Base-by-base conservation (phyloP, 1,140 invertebrate genomes). In the Phenacoccus solenopsis region DNA sequence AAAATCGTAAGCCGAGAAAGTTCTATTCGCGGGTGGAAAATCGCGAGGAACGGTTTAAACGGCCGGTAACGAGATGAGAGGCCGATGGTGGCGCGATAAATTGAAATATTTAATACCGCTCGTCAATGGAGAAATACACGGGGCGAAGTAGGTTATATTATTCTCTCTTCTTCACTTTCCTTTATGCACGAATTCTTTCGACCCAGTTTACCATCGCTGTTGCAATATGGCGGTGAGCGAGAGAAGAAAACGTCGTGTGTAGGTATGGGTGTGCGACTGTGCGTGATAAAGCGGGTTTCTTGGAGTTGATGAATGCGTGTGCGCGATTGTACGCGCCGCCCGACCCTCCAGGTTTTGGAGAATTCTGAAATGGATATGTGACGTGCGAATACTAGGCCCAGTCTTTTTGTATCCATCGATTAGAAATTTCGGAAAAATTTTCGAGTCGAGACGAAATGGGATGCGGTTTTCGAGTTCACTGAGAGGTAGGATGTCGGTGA, bases 181-280 rank as follows among this genome's bases (percentile, higher is more conserved):
- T 64, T 64, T 64, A 25, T 64, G 25, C 59, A 64, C 59, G 59
- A 64, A 64, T 64, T 64, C 59, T 64, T n/a, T 64, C 59, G 59
- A 64, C 59, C 59, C 25, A 64, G 59, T 64, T 64, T 64, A 64
- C 59, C 59, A 64, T 9, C 16, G 25, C 59, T 27, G 59, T 64
- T 24, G 12, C 25, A 64, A 59, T 20, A 20, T 59, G 5, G 16
- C 7, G 9, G 56, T 59, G 21, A 59, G 56, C 4, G 56, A 16
- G 56, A 5, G 7, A 9, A 9, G 56, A 9, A 20, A 9, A 20
- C n/a, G 56, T 16, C 4, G 21, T 59, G 21, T n/a, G 56, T 22
- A 59, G 7, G 16, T 5, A 59, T n/a, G n/a, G n/a, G n/a, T n/a
- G n/a, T n/a, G n/a, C n/a, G n/a, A n/a, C 4, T 59, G 56, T 59